Evolutionary conservation across 2,888 invertebrate species (phyloP).

Genomic region (Volucella inflata): DNA sequence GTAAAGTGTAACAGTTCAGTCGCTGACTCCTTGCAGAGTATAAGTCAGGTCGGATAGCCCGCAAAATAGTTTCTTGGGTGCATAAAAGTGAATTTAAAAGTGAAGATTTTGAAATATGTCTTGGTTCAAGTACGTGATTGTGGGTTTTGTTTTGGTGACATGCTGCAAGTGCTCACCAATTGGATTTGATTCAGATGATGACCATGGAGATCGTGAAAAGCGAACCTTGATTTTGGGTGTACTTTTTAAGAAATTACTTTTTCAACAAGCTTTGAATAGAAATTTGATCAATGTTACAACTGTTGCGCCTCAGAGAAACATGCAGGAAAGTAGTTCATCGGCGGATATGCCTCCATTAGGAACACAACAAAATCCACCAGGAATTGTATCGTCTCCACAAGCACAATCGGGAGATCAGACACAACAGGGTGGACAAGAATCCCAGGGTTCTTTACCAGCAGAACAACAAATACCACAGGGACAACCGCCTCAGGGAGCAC

Average conservation of each 20-base stretch:
- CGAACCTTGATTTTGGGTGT: conserved; percentile 63
- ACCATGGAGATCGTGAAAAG: conserved; percentile 61
- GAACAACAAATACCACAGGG: neutral
- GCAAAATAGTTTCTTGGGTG: conserved; percentile 25
- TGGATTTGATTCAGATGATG: conserved; percentile 14
- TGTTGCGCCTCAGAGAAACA: conserved; percentile 12
- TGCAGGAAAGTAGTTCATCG: conserved; percentile 10
- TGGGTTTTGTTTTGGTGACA: conserved; percentile 33
- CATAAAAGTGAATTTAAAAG: conserved; percentile 20
- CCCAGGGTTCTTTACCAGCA: neutral
- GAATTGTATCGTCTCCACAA: neutral
- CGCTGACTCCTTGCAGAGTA: conserved; percentile 64
- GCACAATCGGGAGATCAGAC: neutral
- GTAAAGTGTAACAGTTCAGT: conserved; percentile 69
- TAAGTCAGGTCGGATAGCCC: conserved; percentile 34
- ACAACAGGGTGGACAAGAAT: neutral
- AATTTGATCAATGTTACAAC: conserved; percentile 31
- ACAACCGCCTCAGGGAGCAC: neutral
- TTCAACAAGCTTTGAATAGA: conserved; percentile 53
- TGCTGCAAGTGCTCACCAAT: conserved; percentile 27
- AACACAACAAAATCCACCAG: neutral
- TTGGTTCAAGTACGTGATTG: conserved; percentile 33
- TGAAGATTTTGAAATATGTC: conserved; percentile 45
- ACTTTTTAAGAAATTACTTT: conserved; percentile 55
- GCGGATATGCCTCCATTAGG: neutral